A percentile compares a stretch with the other conserved stretches of the same genome.
Conservation (phyloP, 2,113 vertebrate species). For the Epinephelus fuscoguttatus region DNA sequence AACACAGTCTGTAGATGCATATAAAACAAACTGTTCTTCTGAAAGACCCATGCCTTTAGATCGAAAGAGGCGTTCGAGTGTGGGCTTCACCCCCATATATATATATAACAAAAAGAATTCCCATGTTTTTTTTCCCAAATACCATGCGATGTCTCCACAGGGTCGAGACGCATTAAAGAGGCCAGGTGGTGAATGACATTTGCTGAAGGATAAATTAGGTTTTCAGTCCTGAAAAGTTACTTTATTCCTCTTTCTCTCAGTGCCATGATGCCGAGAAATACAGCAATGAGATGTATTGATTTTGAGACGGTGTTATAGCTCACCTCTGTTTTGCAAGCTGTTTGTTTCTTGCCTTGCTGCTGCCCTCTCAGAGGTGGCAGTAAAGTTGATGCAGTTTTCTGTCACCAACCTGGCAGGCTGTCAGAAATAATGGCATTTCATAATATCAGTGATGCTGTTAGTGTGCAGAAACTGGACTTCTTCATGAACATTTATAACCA, state of each 20-base stretch:
- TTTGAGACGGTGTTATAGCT: slow-evolving; percentile 45
- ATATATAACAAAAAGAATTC: neutral
- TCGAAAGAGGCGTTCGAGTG: neutral
- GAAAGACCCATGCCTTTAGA: neutral
- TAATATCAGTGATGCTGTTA: neutral
- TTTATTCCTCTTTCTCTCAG: slow-evolving; percentile 28
- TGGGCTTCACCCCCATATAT: neutral
- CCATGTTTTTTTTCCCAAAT: slow-evolving; percentile 17
- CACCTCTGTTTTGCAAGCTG: slow-evolving; percentile 55
- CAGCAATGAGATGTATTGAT: slow-evolving; percentile 59
- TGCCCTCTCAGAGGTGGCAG: slow-evolving; percentile 20
- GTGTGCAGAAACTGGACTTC: slow-evolving; percentile 24
- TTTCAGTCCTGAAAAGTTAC: slow-evolving; percentile 37
- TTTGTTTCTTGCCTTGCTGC: slow-evolving; percentile 49
- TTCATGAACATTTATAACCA: slow-evolving; percentile 21
- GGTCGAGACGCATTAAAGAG: neutral
- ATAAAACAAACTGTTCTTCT: neutral
- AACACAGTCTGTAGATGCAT: neutral
- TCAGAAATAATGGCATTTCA: slow-evolving; percentile 44
- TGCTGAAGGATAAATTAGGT: slow-evolving; percentile 37
- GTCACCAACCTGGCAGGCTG: slow-evolving; percentile 38
- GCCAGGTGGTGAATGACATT: slow-evolving; percentile 28
- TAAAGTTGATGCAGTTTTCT: slow-evolving; percentile 46
- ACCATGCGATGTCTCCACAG: neutral
- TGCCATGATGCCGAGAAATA: slow-evolving; percentile 23